These are phyloP conservation scores for Corydoras sp. DNA, from an alignment of 2,113 vertebrate species.

Conservation along the genomic window DNA sequence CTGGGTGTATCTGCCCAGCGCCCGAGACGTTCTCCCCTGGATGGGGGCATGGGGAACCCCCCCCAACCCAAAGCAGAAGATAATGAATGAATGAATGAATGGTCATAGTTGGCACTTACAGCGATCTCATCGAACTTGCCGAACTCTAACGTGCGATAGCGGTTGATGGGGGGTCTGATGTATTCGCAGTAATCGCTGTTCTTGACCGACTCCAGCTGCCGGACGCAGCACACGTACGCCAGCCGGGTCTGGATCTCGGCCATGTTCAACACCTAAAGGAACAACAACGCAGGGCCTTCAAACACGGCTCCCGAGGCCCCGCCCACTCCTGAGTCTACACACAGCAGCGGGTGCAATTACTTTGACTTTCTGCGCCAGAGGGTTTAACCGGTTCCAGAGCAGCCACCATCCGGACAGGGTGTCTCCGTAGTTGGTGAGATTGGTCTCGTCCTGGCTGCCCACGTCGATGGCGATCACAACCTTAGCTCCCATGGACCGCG, in stretches of 20 bases:
- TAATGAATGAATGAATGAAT: too few relatives aligned
- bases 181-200: slow-evolving; percentile 92
- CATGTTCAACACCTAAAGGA: slow-evolving; percentile 79
- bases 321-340: too few relatives aligned
- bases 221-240: slow-evolving; percentile 91
- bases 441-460: slow-evolving; percentile 88
- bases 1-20: too few relatives aligned
- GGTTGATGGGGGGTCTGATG: slow-evolving; percentile 86
- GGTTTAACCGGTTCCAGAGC: slow-evolving; percentile 94
- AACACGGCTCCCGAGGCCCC: too few relatives aligned
- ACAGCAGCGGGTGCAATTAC: slow-evolving; percentile 52
- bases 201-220: slow-evolving; percentile 89
- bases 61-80: too few relatives aligned
- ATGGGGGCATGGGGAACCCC: too few relatives aligned
- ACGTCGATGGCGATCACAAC: slow-evolving; percentile 91
- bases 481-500: slow-evolving; percentile 88
- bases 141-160: slow-evolving; percentile 88
- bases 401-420: slow-evolving; percentile 93
- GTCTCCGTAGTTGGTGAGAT: slow-evolving; percentile 92
- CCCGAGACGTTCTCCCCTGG: too few relatives aligned
- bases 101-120: slow-evolving; percentile 64
- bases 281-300: background rate
- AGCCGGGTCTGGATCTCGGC: slow-evolving; percentile 92
- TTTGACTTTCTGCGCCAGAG: slow-evolving; percentile 85
- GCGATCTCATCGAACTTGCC: slow-evolving; percentile 91